These are phyloP conservation scores for Strix uralensis DNA, from an alignment of 2,113 vertebrate genomes.

Conservation along the genomic window DNA sequence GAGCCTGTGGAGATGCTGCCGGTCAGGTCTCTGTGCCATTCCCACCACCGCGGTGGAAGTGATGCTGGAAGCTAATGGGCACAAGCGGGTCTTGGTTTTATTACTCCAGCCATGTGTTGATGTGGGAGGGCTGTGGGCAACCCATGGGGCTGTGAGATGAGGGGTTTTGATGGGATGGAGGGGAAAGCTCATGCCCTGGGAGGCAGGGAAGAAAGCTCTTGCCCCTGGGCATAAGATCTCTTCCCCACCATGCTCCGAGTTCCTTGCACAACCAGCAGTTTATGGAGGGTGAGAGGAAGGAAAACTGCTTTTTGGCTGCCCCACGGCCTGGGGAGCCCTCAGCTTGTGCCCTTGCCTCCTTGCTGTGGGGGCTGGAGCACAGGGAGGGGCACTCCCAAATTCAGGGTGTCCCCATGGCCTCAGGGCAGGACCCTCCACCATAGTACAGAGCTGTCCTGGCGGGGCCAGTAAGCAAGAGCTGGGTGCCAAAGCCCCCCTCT, in stretches of 20 bases:
- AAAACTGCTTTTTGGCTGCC: not conserved
- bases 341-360: not conserved
- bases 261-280: not conserved
- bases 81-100: not conserved
- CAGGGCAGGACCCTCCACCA: not conserved
- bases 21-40: not conserved
- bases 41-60: not conserved
- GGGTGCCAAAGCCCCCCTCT: not conserved
- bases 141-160: rapidly evolving
- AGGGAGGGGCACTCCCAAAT: not conserved
- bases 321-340: not conserved
- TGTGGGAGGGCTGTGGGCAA: not conserved
- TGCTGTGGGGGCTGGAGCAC: not conserved
- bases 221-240: not conserved
- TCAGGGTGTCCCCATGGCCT: not conserved
- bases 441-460: rapidly evolving
- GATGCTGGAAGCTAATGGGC: not conserved
- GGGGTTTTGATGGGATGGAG: not conserved
- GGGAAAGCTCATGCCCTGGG: not conserved
- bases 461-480: not conserved
- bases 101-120: not conserved
- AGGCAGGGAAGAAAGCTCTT: not conserved
- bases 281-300: not conserved
- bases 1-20: not conserved
- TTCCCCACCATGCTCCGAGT: not conserved